Evolutionary conservation across 2,113 vertebrate genomes (phyloP).

Genomic region (Saccopteryx bilineata): DNA sequence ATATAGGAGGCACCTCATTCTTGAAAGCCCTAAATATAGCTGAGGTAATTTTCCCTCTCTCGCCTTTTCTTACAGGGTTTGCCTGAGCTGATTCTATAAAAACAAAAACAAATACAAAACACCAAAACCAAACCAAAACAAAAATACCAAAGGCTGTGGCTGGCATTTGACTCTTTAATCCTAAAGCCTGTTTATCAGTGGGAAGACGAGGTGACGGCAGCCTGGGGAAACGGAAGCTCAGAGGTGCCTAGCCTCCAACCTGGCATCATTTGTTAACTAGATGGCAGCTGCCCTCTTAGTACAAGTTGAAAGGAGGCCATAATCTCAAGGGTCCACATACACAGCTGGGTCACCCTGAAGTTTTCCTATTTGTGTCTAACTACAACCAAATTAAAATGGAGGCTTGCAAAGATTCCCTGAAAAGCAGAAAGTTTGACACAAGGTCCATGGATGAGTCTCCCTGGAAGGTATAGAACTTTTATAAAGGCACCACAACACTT

Average conservation of each 20-base stretch:
- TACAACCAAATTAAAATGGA: conserved; percentile 56
- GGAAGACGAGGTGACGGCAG: conserved; percentile 66
- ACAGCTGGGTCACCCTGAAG: conserved; percentile 51
- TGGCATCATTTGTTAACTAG: conserved; percentile 75
- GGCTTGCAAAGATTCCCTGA: conserved; percentile 54
- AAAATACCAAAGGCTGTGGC: not conserved
- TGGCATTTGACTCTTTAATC: conserved; percentile 68
- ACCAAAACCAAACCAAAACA: not conserved
- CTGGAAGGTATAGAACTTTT: not conserved
- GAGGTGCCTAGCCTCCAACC: conserved; percentile 64
- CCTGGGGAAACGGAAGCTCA: conserved; percentile 65
- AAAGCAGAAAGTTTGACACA: conserved; percentile 67
- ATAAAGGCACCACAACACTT: not conserved
- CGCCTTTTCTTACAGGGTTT: conserved; percentile 3
- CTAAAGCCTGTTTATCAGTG: conserved; percentile 65
- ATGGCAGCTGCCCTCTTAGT: conserved; percentile 64
- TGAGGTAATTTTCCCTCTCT: not conserved
- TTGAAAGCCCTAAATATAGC: not conserved
- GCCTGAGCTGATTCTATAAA: not conserved
- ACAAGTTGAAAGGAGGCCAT: conserved; percentile 52
- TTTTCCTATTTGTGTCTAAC: conserved; percentile 60
- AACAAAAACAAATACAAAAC: not conserved
- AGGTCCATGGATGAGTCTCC: not conserved
- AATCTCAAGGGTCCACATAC: conserved; percentile 49
- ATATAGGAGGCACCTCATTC: not conserved